Evolutionary conservation across 2,888 invertebrate species (phyloP).

Genomic region (Drosophila mulleri): DNA sequence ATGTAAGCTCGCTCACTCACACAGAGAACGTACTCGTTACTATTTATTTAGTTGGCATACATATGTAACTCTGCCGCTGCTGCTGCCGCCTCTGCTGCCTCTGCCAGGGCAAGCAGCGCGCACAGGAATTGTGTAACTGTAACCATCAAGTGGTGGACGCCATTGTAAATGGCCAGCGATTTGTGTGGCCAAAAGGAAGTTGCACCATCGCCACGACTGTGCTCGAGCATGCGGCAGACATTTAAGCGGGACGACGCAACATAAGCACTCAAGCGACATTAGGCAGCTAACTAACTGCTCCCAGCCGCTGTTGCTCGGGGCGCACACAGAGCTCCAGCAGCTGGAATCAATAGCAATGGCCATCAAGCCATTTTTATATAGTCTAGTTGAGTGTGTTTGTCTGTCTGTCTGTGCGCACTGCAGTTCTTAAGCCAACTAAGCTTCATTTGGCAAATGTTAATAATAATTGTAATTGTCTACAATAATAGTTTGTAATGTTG

Average conservation of each 20-base stretch:
- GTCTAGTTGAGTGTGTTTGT: neutral
- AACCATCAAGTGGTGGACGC: constrained; percentile 40
- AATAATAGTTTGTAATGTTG: neutral
- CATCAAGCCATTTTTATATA: neutral
- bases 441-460: constrained; percentile 3
- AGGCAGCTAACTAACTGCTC: constrained; percentile 9
- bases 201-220: constrained; percentile 22
- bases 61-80: constrained; percentile 26
- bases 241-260: constrained; percentile 14
- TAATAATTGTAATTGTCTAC: neutral
- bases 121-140: constrained; percentile 48
- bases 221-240: constrained; percentile 21
- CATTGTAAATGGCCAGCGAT: constrained; percentile 71
- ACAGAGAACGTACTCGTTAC: constrained; percentile 48
- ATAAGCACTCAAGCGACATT: constrained; percentile 38
- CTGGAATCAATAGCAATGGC: constrained; percentile 10
- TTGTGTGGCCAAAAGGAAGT: constrained; percentile 58
- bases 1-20: constrained; percentile 1
- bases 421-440: neutral
- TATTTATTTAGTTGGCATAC: constrained; percentile 70
- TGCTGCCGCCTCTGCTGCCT: neutral
- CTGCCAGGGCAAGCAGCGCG: constrained; percentile 15
- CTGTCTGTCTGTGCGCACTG: neutral
- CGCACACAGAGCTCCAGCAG: neutral
- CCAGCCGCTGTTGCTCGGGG: neutral